These are phyloP conservation scores for Chelonia mydas DNA, from an alignment of 2,797 vertebrate species.

Conservation along the genomic window DNA sequence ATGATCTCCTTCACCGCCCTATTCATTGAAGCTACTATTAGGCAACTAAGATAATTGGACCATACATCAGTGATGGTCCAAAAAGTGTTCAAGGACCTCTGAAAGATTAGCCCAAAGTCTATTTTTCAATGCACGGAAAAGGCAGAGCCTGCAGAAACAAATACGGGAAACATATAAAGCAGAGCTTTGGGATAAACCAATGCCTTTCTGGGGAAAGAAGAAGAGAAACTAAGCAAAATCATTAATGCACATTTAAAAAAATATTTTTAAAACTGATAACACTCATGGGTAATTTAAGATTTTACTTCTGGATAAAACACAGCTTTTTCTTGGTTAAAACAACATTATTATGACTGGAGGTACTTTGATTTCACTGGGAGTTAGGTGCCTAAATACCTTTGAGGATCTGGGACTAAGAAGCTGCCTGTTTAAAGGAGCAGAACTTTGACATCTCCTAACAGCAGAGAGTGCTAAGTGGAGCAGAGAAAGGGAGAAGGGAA, in stretches of 20 bases:
- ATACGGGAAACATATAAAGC: neutral
- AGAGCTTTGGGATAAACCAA: neutral
- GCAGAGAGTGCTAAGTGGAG: neutral
- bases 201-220: neutral
- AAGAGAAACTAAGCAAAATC: neutral
- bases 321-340: neutral
- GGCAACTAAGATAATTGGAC: neutral
- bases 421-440: neutral
- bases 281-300: neutral
- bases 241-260: neutral
- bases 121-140: neutral
- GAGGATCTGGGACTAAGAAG: neutral
- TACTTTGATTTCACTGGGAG: neutral
- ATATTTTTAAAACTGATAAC: neutral
- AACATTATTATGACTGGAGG: neutral
- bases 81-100: neutral
- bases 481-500: neutral
- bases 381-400: neutral
- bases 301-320: neutral
- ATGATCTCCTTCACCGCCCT: neutral
- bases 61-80: neutral
- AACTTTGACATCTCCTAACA: neutral
- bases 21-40: neutral
- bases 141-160: neutral
- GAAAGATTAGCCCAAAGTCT: neutral